phyloP scores from a whole-genome alignment of 2,888 invertebrate species.

The Pseudococcus viburni region DNA sequence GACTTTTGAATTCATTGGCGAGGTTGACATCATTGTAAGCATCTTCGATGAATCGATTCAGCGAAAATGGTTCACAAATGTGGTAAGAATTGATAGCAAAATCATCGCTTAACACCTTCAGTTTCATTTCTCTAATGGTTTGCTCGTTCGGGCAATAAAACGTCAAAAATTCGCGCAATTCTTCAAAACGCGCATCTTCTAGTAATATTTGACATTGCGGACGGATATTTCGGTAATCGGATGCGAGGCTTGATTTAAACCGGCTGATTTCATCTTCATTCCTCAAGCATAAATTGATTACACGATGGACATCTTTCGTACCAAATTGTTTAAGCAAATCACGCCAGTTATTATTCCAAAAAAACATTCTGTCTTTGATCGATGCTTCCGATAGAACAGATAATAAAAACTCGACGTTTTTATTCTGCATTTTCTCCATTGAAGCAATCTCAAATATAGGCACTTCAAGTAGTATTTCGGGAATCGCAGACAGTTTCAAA shows the following conservation, averaged over 20 bases:
- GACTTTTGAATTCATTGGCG: not conserved
- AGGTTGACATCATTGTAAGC: not conserved
- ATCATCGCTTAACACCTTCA: not conserved
- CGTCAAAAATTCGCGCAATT: not conserved
- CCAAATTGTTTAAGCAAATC: not conserved
- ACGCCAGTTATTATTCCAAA: not conserved
- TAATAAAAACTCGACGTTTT: no score
- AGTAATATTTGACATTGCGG: not conserved
- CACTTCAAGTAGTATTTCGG: no score
- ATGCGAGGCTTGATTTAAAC: not conserved
- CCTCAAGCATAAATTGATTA: no score
- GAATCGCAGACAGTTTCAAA: no score
- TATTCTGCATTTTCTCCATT: no score
- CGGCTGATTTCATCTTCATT: no score
- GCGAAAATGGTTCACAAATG: not conserved
- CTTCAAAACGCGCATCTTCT: not conserved
- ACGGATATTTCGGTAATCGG: no score
- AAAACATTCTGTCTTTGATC: not conserved
- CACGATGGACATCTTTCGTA: not conserved
- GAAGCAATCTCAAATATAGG: no score
- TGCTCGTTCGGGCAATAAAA: not conserved
- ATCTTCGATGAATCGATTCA: not conserved
- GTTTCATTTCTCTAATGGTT: not conserved
- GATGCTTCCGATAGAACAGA: not conserved
- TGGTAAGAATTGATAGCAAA: not conserved